Percentiles rank a stretch among this genome's conserved stretches.
Evolutionary conservation across 2,797 vertebrate species (phyloP).

Genomic region (Oreochromis mossambicus): DNA sequence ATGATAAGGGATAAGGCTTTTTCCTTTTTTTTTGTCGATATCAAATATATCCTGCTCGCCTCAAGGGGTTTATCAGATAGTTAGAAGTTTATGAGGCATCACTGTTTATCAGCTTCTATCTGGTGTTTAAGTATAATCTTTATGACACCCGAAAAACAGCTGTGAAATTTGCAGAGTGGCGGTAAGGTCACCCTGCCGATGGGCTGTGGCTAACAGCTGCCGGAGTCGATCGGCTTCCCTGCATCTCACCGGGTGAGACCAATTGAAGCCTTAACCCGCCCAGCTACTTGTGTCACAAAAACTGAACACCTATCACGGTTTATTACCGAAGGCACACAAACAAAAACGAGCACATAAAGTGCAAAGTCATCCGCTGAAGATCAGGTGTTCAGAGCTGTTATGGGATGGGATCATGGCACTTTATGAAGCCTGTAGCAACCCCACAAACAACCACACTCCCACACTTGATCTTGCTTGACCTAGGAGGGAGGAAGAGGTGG

Average conservation of each 20-base stretch:
- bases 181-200: slow-evolving; percentile 51
- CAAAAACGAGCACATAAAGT: background rate
- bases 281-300: slow-evolving; percentile 24
- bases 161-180: slow-evolving; percentile 40
- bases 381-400: background rate
- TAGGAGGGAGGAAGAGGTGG: slow-evolving; percentile 14
- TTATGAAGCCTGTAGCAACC: background rate
- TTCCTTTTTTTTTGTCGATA: background rate
- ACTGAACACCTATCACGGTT: slow-evolving; percentile 4
- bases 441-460: background rate
- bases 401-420: background rate
- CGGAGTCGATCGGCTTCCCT: background rate
- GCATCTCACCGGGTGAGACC: background rate
- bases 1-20: slow-evolving; percentile 11
- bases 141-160: slow-evolving; percentile 52
- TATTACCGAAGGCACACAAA: slow-evolving; percentile 16
- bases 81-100: slow-evolving; percentile 49
- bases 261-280: slow-evolving; percentile 6
- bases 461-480: slow-evolving; percentile 27
- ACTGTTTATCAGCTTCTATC: slow-evolving; percentile 57
- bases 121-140: slow-evolving; percentile 59
- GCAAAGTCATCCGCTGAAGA: background rate
- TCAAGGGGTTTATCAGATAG: slow-evolving; percentile 38
- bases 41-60: slow-evolving; percentile 25
- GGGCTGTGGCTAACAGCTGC: slow-evolving; percentile 22